Percentiles rank a stretch among this genome's conserved stretches.
Conservation (phyloP, 2,113 vertebrate species). For the Axis porcinus region DNA sequence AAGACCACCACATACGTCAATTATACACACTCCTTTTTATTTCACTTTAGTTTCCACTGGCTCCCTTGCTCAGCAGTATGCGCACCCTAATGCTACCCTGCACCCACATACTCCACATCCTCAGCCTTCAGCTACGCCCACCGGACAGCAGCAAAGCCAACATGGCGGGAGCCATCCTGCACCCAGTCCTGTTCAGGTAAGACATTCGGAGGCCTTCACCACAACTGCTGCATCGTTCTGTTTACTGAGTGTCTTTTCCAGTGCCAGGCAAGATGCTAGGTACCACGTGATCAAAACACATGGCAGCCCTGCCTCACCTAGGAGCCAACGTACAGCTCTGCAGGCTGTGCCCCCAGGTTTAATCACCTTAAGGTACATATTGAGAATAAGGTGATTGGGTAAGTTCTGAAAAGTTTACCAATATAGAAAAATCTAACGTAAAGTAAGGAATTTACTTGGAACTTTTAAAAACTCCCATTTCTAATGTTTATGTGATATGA, state of each 20-base stretch:
- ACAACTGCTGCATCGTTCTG: background rate
- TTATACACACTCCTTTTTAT: slow-evolving; percentile 64
- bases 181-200: slow-evolving; percentile 95
- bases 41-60: slow-evolving; percentile 90
- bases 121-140: slow-evolving; percentile 96
- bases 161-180: slow-evolving; percentile 95
- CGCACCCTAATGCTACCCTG: slow-evolving; percentile 91
- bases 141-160: slow-evolving; percentile 93
- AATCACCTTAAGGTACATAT: background rate
- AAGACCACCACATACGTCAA: background rate
- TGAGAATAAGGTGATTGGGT: background rate
- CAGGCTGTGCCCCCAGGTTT: background rate
- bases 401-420: background rate
- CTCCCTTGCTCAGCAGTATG: slow-evolving; percentile 96
- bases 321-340: background rate
- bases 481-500: background rate
- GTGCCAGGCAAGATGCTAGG: background rate
- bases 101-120: slow-evolving; percentile 94
- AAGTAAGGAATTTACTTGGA: background rate
- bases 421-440: background rate
- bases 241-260: background rate
- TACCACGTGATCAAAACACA: background rate
- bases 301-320: background rate
- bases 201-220: rapidly evolving
- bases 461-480: background rate